Evolutionary conservation across 1,140 invertebrate genomes (phyloP), one percentile per base, ranked within the genome.

Genomic region (Anastatus disparis): DNA sequence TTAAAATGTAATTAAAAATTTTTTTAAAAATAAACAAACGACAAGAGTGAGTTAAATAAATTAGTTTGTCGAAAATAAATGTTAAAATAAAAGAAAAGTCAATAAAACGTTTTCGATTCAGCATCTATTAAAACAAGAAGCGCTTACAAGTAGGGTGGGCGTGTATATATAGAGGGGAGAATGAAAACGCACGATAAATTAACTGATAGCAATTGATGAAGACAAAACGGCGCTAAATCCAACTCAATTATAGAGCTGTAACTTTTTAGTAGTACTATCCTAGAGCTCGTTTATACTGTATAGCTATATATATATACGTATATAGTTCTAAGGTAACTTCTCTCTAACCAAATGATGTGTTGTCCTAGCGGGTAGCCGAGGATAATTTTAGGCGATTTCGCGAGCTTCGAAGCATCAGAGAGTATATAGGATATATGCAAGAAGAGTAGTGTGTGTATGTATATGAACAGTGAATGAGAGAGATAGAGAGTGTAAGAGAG

Each of bases 401-500:
- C 42, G 17, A 56, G 35, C 12, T 20, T 48, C 46, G 1, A 66
- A 55, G 69, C 70, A 72, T 70, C 61, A 75, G 73, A 69, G 76
- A n/a, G 77, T 75, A n/a, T n/a, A n/a, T n/a, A n/a, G n/a, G 74
- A 68, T 74, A 74, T 71, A 10, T 35, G 31, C 31, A 6, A 35
- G 69, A 56, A 59, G 71, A 42, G 71, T 59, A 70, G 13, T 9
- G 48, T n/a, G 59, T 35, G 67, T n/a, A n/a, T n/a, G n/a, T n/a
- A n/a, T n/a, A n/a, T n/a, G 38, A 53, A 50, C 70, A 70, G 70
- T 65, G 69, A 75, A 71, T 59, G n/a, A 73, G n/a, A 74, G 75
- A 52, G 75, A 80, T 78, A 78, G 77, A n/a, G n/a, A 75, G 77
- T 75, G 70, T 74, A 74, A 71, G 75, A 67, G 75, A 66, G 70